These are phyloP conservation scores for Hemiscyllium ocellatum DNA, from an alignment of 2,113 vertebrate species.

Conservation along the genomic window DNA sequence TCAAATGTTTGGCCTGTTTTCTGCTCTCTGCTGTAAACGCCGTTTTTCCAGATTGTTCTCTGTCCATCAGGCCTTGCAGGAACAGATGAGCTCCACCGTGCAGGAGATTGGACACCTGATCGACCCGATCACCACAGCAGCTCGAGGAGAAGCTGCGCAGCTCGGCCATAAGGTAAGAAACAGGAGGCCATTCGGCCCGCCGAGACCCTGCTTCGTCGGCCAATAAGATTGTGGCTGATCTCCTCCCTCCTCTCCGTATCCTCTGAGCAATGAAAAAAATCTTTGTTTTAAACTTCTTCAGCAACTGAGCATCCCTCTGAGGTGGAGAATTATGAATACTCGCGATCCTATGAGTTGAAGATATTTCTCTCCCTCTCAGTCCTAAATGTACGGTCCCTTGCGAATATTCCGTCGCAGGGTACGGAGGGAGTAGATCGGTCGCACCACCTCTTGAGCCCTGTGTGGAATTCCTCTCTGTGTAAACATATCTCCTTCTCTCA, in stretches of 20 bases:
- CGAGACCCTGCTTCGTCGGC: too few species aligned
- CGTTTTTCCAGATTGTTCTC: not conserved
- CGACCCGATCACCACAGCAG: constrained; percentile 84
- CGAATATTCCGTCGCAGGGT: not conserved
- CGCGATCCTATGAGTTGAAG: not conserved
- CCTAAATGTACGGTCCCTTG: not conserved
- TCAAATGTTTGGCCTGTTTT: not conserved
- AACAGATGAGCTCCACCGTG: constrained; percentile 90
- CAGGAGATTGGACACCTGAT: constrained; percentile 96
- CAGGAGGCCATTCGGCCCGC: not conserved
- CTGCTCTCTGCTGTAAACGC: not conserved
- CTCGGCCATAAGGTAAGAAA: constrained; percentile 87
- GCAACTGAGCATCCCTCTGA: too few species aligned
- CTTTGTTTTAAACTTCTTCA: too few species aligned
- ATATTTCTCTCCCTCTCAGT: not conserved
- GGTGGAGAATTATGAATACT: too few species aligned
- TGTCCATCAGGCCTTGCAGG: constrained; percentile 78
- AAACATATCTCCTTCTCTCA: not conserved
- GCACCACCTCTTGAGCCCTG: not conserved
- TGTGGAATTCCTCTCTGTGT: not conserved
- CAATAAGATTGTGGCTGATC: not conserved
- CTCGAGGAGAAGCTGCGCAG: constrained; percentile 89
- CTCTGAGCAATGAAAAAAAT: not conserved
- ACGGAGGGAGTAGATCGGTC: accelerated
- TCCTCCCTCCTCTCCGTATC: not conserved